These are phyloP conservation scores for Panthera leo DNA, from an alignment of 2,113 vertebrate genomes.

Conservation along the genomic window DNA sequence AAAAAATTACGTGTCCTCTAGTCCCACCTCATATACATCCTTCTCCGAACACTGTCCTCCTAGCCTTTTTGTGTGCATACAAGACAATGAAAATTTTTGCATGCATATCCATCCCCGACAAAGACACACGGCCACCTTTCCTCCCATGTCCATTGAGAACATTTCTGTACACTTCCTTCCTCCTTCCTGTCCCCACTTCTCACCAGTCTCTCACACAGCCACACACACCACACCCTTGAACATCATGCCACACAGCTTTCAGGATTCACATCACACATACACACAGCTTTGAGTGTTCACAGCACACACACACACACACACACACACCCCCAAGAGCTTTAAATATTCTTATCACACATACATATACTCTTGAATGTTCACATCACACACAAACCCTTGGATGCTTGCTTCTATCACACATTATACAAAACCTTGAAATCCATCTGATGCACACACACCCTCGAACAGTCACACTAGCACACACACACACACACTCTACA, in stretches of 20 bases:
- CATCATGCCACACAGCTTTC: background rate
- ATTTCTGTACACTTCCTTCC: background rate
- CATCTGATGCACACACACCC: background rate
- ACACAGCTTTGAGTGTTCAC: conserved; percentile 11
- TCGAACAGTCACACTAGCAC: background rate
- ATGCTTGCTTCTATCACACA: background rate
- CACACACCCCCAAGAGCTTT: background rate
- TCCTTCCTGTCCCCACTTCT: background rate
- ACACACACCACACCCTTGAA: background rate
- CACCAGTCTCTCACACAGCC: background rate
- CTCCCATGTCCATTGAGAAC: background rate
- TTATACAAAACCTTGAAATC: background rate
- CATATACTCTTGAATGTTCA: conserved; percentile 5
- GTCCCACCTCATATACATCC: background rate
- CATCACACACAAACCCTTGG: background rate
- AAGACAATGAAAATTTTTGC: background rate
- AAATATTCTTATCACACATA: conserved; percentile 10
- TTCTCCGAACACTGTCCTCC: background rate
- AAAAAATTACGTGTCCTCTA: background rate
- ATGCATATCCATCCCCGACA: background rate
- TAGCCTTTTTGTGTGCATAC: background rate
- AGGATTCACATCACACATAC: background rate
- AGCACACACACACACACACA: background rate
- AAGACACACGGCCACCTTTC: background rate
- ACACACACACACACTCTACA: background rate